Percentiles rank a stretch among this genome's conserved stretches.
Evolutionary conservation across 1,140 invertebrate species (phyloP).

Genomic region (Drosophila elegans): DNA sequence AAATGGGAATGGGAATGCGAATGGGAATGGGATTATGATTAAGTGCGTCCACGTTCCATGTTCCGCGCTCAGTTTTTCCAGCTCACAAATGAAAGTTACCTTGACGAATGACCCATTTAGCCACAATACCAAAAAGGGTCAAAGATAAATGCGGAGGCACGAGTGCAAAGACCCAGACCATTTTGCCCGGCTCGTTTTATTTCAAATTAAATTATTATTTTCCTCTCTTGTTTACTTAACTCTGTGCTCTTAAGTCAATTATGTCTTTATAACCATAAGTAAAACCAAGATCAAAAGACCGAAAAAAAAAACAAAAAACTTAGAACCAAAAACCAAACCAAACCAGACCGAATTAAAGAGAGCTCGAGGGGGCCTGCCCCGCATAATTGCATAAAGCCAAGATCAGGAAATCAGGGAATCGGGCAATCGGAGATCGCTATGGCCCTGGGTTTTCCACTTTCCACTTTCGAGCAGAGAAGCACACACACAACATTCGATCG

Average conservation of each 20-base stretch:
- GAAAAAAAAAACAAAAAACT: background rate
- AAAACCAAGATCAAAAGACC: conserved; percentile 10
- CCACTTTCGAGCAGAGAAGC: conserved; percentile 14
- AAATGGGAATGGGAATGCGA: conserved; percentile 24
- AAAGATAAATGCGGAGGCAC: conserved; percentile 68
- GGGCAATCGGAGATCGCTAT: conserved; percentile 17
- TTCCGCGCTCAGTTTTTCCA: conserved; percentile 62
- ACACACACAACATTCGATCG: conserved; percentile 28
- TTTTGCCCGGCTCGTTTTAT: conserved; percentile 29
- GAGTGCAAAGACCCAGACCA: conserved; percentile 47
- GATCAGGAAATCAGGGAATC: conserved; percentile 1
- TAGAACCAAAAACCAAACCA: conserved; percentile 6
- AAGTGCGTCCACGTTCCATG: conserved; percentile 67
- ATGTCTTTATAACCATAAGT: conserved; percentile 50
- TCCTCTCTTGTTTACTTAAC: conserved; percentile 30
- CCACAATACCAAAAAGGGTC: conserved; percentile 76
- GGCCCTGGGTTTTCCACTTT: conserved; percentile 49
- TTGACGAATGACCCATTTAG: conserved; percentile 83
- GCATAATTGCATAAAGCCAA: conserved; percentile 25
- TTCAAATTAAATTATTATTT: conserved; percentile 60
- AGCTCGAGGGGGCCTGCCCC: conserved; percentile 3
- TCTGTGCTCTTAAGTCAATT: conserved; percentile 39
- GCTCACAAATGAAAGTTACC: conserved; percentile 83
- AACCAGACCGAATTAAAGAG: conserved; percentile 33
- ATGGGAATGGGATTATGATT: conserved; percentile 74